Percentiles rank a stretch among this genome's conserved stretches.
Evolutionary conservation across 2,113 vertebrate genomes (phyloP).

Genomic region (Daubentonia madagascariensis): DNA sequence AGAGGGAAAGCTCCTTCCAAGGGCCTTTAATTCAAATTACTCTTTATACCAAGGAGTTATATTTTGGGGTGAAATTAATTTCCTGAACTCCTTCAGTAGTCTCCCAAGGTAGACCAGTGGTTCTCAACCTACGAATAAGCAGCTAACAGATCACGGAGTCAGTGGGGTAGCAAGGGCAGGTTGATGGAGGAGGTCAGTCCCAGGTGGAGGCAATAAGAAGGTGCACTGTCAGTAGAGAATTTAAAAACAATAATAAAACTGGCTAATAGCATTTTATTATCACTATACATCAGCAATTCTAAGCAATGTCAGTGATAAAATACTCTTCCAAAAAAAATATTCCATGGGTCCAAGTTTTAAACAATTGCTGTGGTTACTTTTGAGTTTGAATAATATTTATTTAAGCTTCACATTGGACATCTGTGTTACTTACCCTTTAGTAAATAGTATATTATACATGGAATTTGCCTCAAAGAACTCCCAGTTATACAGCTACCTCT

Average conservation of each 20-base stretch:
- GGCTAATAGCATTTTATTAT: background rate
- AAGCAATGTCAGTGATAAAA: background rate
- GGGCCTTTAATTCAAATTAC: no score
- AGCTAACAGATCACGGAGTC: background rate
- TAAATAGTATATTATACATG: background rate
- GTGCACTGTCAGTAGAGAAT: background rate
- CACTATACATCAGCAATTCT: background rate
- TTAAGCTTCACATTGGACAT: background rate
- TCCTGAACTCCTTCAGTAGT: background rate
- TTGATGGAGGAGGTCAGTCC: background rate
- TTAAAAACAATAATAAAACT: background rate
- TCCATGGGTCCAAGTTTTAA: background rate
- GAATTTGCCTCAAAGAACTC: background rate
- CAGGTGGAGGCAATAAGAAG: background rate
- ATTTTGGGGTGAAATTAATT: no score
- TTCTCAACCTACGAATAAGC: background rate
- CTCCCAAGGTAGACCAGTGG: background rate
- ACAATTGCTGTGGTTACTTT: background rate
- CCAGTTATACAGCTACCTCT: background rate
- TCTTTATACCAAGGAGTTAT: no score
- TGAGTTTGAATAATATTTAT: constrained; percentile 26
- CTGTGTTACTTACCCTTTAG: background rate
- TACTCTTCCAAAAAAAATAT: background rate
- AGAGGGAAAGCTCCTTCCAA: no score
- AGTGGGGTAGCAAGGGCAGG: background rate